Evolutionary conservation across 2,888 invertebrate species (phyloP), one percentile per base, ranked within the genome.

Genomic region (Cheilosia vulpina): DNA sequence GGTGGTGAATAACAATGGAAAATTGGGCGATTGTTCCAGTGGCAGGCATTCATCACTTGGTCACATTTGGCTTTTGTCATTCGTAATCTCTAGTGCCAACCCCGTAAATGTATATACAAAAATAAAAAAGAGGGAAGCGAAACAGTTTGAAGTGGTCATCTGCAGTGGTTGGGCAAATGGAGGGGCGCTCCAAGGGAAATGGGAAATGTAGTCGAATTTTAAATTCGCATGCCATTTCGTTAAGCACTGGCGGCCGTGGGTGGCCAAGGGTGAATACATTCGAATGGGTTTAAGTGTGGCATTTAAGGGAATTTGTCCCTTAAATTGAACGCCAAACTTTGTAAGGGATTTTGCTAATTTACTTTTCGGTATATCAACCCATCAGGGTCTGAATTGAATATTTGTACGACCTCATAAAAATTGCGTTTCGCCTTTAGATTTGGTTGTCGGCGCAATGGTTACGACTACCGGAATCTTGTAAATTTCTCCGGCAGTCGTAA

Each of bases 51-150:
- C 84, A 79, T 84, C 79, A 71, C 79, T 84, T 78, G 83, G 83
- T 73, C 78, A 84, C 83, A 84, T 84, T 84, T 84, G 75, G 84
- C 84, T 84, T 84, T 84, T 84, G 79, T 76, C 75, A 79, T 79
- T 79, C 58, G 75, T 66, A 84, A 84, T 84, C 69, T 78, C 69
- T 71, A 58, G 78, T 79, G 63, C 41, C 60, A 27, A 1, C 6
- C 27, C 27, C 1, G 45, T 31, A 45, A 31, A 21, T 11, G 47
- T 9, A 52, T 9, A 52, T 2, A 0, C 6, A 27, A 6, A 27
- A 31, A 7, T 9, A 31, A 2, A 45, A 19, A 19, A 45, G 55
- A 24, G 45, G 47, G 47, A 57, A 63, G 47, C 63, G 17, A 55
- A n/a, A n/a, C 27, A 65, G 34, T 73, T 73, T 73, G 63, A 73